Base-by-base conservation (phyloP, 1,140 invertebrate genomes). In the Drosophila paulistorum region DNA sequence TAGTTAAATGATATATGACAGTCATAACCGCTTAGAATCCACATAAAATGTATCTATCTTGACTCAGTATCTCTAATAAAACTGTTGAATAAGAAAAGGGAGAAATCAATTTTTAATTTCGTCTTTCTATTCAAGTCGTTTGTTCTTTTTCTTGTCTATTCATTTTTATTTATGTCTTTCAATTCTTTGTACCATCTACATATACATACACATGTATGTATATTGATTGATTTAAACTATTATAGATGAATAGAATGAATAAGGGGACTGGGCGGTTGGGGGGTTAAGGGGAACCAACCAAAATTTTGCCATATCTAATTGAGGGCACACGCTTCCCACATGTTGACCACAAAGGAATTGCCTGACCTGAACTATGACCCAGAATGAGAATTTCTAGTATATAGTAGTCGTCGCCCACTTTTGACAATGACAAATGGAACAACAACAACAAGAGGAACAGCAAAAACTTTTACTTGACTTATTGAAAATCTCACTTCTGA, bases 401-500 rank as follows among this genome's bases (percentile, higher is more conserved):
- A 59, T 63, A 41, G 63, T 14, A 65, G 66, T 37, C 64, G 55
- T 67, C 69, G 69, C 69, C 64, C 57, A 48, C 57, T 26, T 55
- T 14, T 14, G 70, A 77, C 79, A 81, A 54, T 84, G 82, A 84
- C 72, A 81, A 84, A 84, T 86, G 71, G 26, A 51, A 51, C 42
- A 45, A 39, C 37, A 13, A 45, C 14, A 45, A 45, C 45, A 23
- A 51, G 2, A 51, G 20, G 7, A 51, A 7, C 17, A 23, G 4
- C 13, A 45, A 45, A 51, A 51, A 51, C 45, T 51, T 51, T 51
- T 60, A 41, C 20, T 33, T 67, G 68, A 72, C 81, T 75, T 63
- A 74, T 68, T 74, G 48, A 58, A 68, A 89, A 83, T 86, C 79
- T 89, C 80, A 89, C 84, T 86, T 86, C 69, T 86, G 82, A 86